Evolutionary conservation across 2,113 vertebrate species (phyloP).

Genomic region (Crotalus tigris): DNA sequence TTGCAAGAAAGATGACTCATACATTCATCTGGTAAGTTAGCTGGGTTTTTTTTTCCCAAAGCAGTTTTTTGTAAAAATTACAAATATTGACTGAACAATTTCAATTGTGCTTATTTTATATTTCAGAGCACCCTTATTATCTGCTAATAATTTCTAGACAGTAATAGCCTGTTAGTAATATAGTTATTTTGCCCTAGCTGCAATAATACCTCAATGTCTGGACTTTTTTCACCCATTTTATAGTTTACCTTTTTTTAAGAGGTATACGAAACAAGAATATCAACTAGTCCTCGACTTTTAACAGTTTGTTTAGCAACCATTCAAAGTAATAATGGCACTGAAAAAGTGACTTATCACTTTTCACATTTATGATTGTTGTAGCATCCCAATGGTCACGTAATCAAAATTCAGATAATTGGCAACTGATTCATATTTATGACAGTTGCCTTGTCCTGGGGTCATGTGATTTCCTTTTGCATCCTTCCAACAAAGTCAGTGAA

Average conservation of each 20-base stretch:
- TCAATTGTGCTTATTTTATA: conserved; percentile 75
- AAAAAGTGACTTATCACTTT: neutral
- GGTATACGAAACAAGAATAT: neutral
- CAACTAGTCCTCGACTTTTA: neutral
- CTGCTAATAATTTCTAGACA: conserved; percentile 67
- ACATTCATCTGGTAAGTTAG: conserved; percentile 64
- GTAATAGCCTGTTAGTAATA: conserved; percentile 61
- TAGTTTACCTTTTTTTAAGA: neutral
- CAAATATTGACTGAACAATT: conserved; percentile 73
- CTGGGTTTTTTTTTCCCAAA: conserved; percentile 70
- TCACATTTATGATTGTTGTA: neutral
- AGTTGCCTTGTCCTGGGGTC: neutral
- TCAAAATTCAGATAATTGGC: neutral
- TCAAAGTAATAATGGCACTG: neutral
- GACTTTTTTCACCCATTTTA: neutral
- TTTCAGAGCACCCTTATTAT: conserved; percentile 74
- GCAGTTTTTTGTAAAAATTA: conserved; percentile 73
- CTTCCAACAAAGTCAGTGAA: neutral
- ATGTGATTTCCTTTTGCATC: neutral
- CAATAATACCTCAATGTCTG: neutral
- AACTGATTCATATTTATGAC: neutral
- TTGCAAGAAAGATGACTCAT: conserved; percentile 64
- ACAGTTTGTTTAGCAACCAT: neutral
- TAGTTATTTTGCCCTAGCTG: conserved; percentile 44
- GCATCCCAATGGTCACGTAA: neutral